These are phyloP conservation scores for Ceyx cyanopectus DNA, from an alignment of 2,113 vertebrate genomes.

Conservation along the genomic window DNA sequence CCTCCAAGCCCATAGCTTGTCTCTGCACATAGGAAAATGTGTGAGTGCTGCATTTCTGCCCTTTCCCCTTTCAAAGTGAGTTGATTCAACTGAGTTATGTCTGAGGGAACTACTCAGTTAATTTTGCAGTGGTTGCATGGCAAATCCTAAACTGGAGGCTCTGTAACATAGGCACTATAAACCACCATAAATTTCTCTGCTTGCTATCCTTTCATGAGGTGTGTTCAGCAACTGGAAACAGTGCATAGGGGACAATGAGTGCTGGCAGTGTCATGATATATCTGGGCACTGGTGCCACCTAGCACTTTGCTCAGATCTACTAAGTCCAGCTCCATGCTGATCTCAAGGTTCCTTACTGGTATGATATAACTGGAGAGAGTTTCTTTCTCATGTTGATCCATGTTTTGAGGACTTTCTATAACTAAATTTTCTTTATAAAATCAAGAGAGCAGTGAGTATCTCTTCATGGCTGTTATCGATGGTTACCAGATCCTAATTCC, in stretches of 20 bases:
- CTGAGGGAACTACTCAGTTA: not conserved
- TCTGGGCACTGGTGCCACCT: not conserved
- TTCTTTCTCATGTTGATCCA: not conserved
- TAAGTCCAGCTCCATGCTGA: not conserved
- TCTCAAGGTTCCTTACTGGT: not conserved
- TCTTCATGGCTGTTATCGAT: not conserved
- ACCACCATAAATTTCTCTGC: not conserved
- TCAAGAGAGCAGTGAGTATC: not conserved
- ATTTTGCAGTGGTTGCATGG: not conserved
- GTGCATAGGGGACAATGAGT: accelerated
- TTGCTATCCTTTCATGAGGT: not conserved
- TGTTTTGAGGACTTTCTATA: not conserved
- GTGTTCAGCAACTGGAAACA: not conserved
- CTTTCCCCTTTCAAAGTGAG: not conserved
- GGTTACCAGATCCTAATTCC: not conserved
- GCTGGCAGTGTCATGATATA: too few species aligned
- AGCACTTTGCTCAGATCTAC: not conserved
- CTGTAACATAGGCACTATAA: accelerated
- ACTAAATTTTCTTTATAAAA: not conserved
- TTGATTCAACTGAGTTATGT: accelerated
- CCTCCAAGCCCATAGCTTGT: not conserved
- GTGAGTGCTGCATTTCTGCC: not conserved
- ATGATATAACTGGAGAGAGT: not conserved
- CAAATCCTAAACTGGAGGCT: not conserved
- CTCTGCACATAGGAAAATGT: not conserved